These are phyloP conservation scores for Nanorana parkeri DNA, from an alignment of 2,113 vertebrate species.

Conservation along the genomic window DNA sequence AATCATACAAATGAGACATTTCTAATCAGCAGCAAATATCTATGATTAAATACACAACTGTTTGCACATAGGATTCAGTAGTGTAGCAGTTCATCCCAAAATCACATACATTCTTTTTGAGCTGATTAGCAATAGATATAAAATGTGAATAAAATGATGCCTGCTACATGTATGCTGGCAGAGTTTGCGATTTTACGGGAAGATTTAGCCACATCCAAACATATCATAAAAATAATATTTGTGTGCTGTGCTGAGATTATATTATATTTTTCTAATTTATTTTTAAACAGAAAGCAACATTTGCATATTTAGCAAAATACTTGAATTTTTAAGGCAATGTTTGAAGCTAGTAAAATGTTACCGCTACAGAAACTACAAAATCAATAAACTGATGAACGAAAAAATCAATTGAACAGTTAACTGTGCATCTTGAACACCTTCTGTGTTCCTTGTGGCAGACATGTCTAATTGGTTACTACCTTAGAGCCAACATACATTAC, in stretches of 20 bases:
- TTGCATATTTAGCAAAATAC: slow-evolving; percentile 29
- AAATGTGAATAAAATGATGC: slow-evolving; percentile 11
- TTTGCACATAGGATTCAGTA: too few relatives aligned
- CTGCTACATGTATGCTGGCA: not conserved
- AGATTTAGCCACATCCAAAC: not conserved
- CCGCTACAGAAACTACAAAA: slow-evolving; percentile 37
- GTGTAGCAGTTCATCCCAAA: too few relatives aligned
- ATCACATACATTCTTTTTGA: not conserved
- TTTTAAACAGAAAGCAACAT: slow-evolving; percentile 11
- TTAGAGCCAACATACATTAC: slow-evolving; percentile 59
- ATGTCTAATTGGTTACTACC: slow-evolving; percentile 59
- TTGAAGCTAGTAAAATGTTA: slow-evolving; percentile 28
- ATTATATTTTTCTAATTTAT: slow-evolving; percentile 28
- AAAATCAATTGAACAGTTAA: slow-evolving; percentile 41
- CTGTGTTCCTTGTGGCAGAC: slow-evolving; percentile 44
- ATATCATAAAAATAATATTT: slow-evolving; percentile 2
- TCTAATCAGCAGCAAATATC: too few relatives aligned
- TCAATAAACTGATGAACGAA: slow-evolving; percentile 43
- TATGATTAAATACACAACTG: too few relatives aligned
- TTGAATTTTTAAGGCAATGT: slow-evolving; percentile 19
- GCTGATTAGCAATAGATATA: slow-evolving; percentile 28
- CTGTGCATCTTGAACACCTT: slow-evolving; percentile 44
- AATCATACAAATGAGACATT: too few relatives aligned
- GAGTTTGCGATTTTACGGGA: not conserved
- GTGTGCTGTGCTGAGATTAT: not conserved